Percentiles rank a stretch among this genome's conserved stretches.
Conservation (phyloP, 1,140 invertebrate species). For the Aphis craccivora region DNA sequence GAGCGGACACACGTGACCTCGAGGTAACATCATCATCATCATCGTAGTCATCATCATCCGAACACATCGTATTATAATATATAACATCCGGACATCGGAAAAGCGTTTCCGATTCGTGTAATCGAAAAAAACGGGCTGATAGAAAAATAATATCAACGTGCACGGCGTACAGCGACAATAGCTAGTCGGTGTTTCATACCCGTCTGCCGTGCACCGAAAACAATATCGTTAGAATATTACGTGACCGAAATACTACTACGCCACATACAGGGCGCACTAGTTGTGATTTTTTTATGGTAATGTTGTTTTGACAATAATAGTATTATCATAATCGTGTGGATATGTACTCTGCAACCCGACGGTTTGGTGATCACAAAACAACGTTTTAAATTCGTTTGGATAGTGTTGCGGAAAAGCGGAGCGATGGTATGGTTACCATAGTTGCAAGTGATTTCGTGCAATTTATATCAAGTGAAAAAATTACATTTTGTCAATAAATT, state of each 20-base stretch:
- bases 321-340: neutral
- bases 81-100: conserved; percentile 19
- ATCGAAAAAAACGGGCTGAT: neutral
- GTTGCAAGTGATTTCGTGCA: neutral
- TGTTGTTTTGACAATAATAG: neutral
- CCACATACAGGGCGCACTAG: neutral
- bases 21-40: neutral
- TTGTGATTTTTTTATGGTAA: neutral
- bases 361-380: no score
- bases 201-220: neutral
- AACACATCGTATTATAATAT: neutral
- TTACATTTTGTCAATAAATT: neutral
- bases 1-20: conserved; percentile 20
- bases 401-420: no score
- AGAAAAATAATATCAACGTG: conserved; percentile 7
- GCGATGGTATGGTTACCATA: no score
- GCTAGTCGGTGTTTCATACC: no score
- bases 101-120: conserved; percentile 34
- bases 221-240: neutral
- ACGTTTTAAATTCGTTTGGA: neutral
- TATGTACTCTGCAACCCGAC: no score
- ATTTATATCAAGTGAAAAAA: neutral
- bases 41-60: neutral
- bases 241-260: neutral
- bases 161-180: no score